Evolutionary conservation across 2,888 invertebrate species (phyloP).

Genomic region (Microchrysa polita): DNA sequence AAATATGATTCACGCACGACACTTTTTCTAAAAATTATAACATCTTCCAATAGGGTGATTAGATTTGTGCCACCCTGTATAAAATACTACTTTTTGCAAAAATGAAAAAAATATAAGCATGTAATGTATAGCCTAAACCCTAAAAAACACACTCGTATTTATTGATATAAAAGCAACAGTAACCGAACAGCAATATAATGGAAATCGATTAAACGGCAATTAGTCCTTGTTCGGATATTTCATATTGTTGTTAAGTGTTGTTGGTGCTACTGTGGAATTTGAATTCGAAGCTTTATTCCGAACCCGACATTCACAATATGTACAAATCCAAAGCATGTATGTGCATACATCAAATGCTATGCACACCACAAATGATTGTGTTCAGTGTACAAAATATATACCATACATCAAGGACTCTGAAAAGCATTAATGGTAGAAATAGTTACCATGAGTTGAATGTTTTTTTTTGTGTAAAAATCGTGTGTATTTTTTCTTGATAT

Average conservation of each 20-base stretch:
- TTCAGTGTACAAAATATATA: conserved; percentile 1
- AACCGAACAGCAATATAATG: conserved; percentile 6
- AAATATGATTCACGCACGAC: too few species aligned
- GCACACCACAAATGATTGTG: not conserved
- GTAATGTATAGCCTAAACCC: too few species aligned
- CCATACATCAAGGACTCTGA: not conserved
- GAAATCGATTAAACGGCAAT: conserved; percentile 37
- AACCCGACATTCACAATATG: too few species aligned
- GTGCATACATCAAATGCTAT: too few species aligned
- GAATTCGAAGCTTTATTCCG: not conserved
- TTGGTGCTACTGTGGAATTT: not conserved
- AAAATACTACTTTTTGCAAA: too few species aligned
- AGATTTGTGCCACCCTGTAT: too few species aligned
- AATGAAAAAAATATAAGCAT: too few species aligned
- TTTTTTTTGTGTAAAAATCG: not conserved
- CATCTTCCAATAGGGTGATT: too few species aligned
- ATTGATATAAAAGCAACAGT: too few species aligned
- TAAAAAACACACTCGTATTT: too few species aligned
- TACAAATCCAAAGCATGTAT: not conserved
- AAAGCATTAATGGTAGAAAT: conserved; percentile 1
- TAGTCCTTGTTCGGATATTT: conserved; percentile 16
- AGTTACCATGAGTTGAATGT: not conserved
- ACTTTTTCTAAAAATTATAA: too few species aligned
- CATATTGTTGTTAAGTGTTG: not conserved
- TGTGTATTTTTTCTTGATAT: not conserved